Evolutionary conservation across 2,888 invertebrate genomes (phyloP), one percentile per base, ranked within the genome.

Genomic region (Cyrtodaria siliqua): DNA sequence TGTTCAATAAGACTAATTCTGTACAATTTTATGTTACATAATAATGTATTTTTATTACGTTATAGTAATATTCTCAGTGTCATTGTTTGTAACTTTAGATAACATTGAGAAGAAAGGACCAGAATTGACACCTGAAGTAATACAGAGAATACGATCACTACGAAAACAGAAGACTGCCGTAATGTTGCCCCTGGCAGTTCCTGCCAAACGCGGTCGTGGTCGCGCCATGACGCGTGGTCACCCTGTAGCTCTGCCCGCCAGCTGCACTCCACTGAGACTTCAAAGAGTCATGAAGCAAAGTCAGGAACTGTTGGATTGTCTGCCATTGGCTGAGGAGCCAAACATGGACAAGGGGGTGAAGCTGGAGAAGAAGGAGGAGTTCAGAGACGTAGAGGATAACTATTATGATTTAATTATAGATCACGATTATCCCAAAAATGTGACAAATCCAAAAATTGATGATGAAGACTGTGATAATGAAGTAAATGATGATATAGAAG

Each of bases 341-440:
- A 44, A 55, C 16, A 38, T 49, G 23, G 38, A 33, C 6, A 57
- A 60, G 26, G 47, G 38, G 24, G 40, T 50, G 16, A 44, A 44
- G 44, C 38, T 23, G 26, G 38, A 56, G 40, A 56, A 56, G 23
- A 40, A 56, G 20, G 40, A 23, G 14, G 14, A 14, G 12, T 20
- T 4, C 4, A 23, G 9, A 8, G 52, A 20, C 8, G 79, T 76
- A 1, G 76, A 61, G 63, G 52, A 72, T 23, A 68, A 72, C 67
- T 85, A 83, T 63, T 87, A 71, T 63, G 72, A 71, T 18, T 42
- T 83, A 88, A 93, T 85, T 92, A 90, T 94, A 73, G 95, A 95
- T 89, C 95, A 95, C 86, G 95, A 95, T 90, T 95, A 95, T 85
- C 95, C 95, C 84, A 73, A 63, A 33, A 64, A 50, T 52, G 50